Base-by-base conservation (phyloP, 2,797 vertebrate species). In the Chloroceryle inda region DNA sequence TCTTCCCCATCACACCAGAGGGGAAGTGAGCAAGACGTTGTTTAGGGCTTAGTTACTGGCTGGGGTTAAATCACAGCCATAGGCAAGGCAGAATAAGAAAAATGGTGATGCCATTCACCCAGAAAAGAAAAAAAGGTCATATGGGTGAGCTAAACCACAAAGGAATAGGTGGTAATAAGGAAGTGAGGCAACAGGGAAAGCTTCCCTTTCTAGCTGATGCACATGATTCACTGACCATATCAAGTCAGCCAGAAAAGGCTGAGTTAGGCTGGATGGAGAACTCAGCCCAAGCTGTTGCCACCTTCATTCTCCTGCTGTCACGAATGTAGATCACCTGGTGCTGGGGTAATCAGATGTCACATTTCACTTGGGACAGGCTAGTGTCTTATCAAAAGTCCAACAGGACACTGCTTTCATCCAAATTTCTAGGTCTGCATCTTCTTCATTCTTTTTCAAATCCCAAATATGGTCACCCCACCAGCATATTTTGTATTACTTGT, bases 341-440 rank as follows among this genome's bases (percentile, higher is more conserved):
- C 53, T 64, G 26, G 12, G 11, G 50, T 21, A 68, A 58, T n/a
- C 9, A 42, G 45, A 27, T 2, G 6, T 5, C 2, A 0, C 3
- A 0, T 67, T 86, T 72, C 68, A 62, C 19, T n/a, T 2, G 0
- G 38, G 45, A 64, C 45, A 81, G 35, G 58, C 11, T 38, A 38
- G 6, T 42, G n/a, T 33, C 67, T 31, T n/a, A 75, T n/a, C 53
- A 29, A 0, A 71, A 61, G 40, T 33, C 40, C 69, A 45, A 1
- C 0, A 17, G 37, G 29, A 81, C 31, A 11, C 37, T 35, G 21
- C 19, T 75, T 81, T 35, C 55, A 92, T 17, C 22, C 42, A 50
- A 16, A 85, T 59, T 31, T 88, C 53, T 44, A 83, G 9, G 10
- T 61, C 24, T 66, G 26, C 17, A 55, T 58, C 20, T 40, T 66